These are phyloP conservation scores for Uloborus plumipes DNA, from an alignment of 2,888 invertebrate genomes.

Conservation along the genomic window DNA sequence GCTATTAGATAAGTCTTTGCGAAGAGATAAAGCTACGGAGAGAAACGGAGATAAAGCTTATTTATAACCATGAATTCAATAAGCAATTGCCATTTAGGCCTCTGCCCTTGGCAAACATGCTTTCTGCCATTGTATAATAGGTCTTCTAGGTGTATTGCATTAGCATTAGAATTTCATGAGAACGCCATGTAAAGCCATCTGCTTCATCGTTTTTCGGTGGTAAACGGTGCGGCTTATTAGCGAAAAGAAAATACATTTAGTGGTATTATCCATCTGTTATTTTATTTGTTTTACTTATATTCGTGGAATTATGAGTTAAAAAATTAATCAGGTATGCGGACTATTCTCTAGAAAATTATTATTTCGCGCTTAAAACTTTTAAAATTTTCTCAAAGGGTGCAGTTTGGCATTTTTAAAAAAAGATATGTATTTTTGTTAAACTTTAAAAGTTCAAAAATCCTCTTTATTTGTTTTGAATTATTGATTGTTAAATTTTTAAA, in stretches of 20 bases:
- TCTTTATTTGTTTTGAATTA: no score
- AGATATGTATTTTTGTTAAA: no score
- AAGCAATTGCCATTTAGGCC: slow-evolving; percentile 27
- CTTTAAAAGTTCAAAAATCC: no score
- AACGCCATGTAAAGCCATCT: slow-evolving; percentile 34
- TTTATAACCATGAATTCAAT: slow-evolving; percentile 53
- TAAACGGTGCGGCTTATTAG: neutral
- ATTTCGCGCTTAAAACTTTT: no score
- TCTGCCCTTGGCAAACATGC: neutral
- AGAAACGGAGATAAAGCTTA: slow-evolving; percentile 32
- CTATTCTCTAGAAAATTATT: no score
- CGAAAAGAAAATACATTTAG: neutral
- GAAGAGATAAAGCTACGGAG: slow-evolving; percentile 18
- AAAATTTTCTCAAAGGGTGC: no score
- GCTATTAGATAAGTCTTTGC: slow-evolving; percentile 17
- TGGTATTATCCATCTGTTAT: neutral
- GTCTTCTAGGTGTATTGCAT: slow-evolving; percentile 30
- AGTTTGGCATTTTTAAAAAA: no score
- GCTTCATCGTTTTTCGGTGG: slow-evolving; percentile 30
- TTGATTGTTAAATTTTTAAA: no score
- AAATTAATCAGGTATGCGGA: no score
- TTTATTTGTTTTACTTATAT: neutral
- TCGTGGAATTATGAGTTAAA: no score
- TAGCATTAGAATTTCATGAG: slow-evolving; percentile 55
- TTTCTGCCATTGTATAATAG: slow-evolving; percentile 19